These are phyloP conservation scores for Papilio polyxenes DNA, from an alignment of 1,140 invertebrate genomes.

Conservation along the genomic window DNA sequence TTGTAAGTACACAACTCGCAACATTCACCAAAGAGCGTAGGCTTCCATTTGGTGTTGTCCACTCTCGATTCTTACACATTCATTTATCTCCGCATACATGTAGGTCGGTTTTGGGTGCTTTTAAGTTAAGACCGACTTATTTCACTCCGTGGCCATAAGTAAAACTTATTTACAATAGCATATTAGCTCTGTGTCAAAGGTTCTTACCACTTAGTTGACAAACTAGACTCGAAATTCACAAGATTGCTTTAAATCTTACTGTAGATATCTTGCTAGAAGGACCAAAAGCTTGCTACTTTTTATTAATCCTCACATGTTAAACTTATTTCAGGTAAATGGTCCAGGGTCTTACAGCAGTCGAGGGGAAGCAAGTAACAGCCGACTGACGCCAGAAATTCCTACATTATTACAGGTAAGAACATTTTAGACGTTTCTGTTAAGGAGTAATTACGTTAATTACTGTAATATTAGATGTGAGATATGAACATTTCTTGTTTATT, in stretches of 20 bases:
- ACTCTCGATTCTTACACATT: too few species aligned
- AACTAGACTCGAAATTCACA: background rate
- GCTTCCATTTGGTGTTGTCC: background rate
- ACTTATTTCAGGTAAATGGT: conserved; percentile 70
- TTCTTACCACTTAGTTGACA: too few species aligned
- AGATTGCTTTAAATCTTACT: background rate
- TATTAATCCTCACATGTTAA: background rate
- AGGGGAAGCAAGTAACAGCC: conserved; percentile 75
- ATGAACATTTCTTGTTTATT: too few species aligned
- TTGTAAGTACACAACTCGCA: conserved; percentile 56
- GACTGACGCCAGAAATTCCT: conserved; percentile 75
- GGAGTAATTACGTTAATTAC: too few species aligned
- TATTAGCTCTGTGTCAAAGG: too few species aligned
- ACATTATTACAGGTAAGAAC: conserved; percentile 70
- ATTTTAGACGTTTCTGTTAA: conserved; percentile 15
- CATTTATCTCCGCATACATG: too few species aligned
- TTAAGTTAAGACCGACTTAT: too few species aligned
- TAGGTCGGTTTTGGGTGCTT: too few species aligned
- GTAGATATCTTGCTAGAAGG: background rate
- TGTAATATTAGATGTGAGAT: too few species aligned
- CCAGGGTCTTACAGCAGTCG: conserved; percentile 74
- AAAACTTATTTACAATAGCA: too few species aligned
- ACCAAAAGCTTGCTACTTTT: background rate
- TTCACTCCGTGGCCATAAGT: too few species aligned
- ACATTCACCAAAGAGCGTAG: background rate